These are phyloP conservation scores for Eupithecia subfuscata DNA, from an alignment of 2,888 invertebrate species.

Conservation along the genomic window DNA sequence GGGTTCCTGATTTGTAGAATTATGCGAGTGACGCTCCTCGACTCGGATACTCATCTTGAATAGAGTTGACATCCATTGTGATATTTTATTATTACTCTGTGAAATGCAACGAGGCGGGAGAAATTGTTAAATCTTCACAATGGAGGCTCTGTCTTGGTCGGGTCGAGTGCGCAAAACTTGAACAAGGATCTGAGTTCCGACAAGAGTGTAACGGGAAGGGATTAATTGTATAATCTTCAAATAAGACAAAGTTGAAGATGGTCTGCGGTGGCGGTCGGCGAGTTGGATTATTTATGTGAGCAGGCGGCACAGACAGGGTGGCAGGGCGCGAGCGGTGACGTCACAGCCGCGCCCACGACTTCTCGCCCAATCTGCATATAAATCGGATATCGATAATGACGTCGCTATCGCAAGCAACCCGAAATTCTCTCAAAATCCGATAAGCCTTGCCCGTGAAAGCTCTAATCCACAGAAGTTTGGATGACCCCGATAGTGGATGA, in stretches of 20 bases:
- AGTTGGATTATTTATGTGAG: slow-evolving; percentile 65
- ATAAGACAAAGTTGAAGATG: slow-evolving; percentile 67
- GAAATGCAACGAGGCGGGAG: slow-evolving; percentile 79
- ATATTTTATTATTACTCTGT: slow-evolving; percentile 81
- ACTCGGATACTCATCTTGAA: slow-evolving; percentile 79
- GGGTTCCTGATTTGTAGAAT: slow-evolving; percentile 72
- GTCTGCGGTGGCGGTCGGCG: slow-evolving; percentile 51
- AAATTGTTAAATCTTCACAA: slow-evolving; percentile 81
- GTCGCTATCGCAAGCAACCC: slow-evolving; percentile 79
- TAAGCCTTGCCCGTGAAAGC: slow-evolving; percentile 79
- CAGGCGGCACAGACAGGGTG: slow-evolving; percentile 43
- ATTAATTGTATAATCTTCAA: slow-evolving; percentile 72
- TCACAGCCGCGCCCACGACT: slow-evolving; percentile 61
- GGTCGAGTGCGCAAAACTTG: slow-evolving; percentile 79
- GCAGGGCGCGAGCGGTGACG: slow-evolving; percentile 56
- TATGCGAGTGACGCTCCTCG: slow-evolving; percentile 76
- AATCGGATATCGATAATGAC: slow-evolving; percentile 84
- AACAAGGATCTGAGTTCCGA: slow-evolving; percentile 70
- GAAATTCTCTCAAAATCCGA: slow-evolving; percentile 82
- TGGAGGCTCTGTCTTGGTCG: slow-evolving; percentile 76
- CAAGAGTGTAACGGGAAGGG: slow-evolving; percentile 68
- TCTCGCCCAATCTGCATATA: slow-evolving; percentile 82
- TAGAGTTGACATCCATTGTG: slow-evolving; percentile 82
- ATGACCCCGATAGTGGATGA: slow-evolving; percentile 81
- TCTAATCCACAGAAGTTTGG: slow-evolving; percentile 81